A percentile compares a stretch with the other conserved stretches of the same genome.
These are phyloP conservation scores for Drosophila affinis DNA, from an alignment of 2,888 invertebrate genomes.

Conservation along the genomic window DNA sequence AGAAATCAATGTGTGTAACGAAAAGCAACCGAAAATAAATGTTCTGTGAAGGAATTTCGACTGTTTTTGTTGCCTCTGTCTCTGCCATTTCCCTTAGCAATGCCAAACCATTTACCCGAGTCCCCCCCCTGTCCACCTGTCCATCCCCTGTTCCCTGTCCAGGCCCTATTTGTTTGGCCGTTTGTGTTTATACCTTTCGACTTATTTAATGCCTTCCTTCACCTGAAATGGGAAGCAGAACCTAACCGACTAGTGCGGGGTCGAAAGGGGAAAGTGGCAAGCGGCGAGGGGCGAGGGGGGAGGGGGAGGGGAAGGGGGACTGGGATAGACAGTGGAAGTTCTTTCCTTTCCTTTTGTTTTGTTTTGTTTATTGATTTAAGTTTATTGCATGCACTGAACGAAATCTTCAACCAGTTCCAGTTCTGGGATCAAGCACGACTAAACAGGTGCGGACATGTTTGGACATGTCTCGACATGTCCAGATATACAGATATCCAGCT, in stretches of 20 bases:
- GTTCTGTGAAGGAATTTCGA: constrained; percentile 82
- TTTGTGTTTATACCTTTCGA: constrained; percentile 76
- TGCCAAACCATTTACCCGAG: constrained; percentile 47
- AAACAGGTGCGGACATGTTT: no score
- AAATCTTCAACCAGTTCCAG: background rate
- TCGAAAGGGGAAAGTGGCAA: no score
- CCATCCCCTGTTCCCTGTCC: background rate
- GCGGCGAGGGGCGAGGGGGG: no score
- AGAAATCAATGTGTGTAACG: constrained; percentile 80
- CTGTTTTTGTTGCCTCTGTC: constrained; percentile 65
- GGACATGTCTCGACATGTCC: no score
- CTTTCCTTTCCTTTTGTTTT: constrained; percentile 31
- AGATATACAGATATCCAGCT: no score
- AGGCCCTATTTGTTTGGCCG: constrained; percentile 72
- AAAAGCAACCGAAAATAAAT: constrained; percentile 80
- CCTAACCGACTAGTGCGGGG: constrained; percentile 35
- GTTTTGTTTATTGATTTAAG: constrained; percentile 74
- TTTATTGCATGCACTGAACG: constrained; percentile 65
- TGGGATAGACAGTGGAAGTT: constrained; percentile 55
- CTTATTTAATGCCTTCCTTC: constrained; percentile 75
- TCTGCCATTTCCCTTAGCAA: constrained; percentile 47
- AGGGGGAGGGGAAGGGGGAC: no score
- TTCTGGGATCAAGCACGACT: no score
- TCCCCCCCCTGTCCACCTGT: background rate
- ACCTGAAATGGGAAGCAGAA: constrained; percentile 74